Base-by-base conservation (phyloP, 2,113 vertebrate species). In the Oenanthe oenanthe region DNA sequence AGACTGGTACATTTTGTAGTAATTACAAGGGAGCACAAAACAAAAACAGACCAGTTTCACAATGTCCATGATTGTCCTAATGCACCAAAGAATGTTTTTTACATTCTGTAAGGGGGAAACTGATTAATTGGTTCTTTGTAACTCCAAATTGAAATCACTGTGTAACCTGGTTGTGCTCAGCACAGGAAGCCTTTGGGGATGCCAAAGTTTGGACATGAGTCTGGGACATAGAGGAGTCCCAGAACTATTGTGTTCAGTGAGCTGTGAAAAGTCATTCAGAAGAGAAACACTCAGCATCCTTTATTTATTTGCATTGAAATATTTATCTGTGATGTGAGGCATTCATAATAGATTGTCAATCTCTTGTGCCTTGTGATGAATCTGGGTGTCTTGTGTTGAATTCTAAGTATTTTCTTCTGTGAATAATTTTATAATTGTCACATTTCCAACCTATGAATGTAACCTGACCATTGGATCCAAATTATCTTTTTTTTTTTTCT, bases 251-350 rank as follows among this genome's bases (percentile, higher is more conserved):
- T 98, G 99, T 98, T 98, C 98, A 98, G 97, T 98, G 98, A 98
- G 94, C 98, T 98, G 98, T 97, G 96, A 98, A 99, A 98, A 99
- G 98, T 97, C 98, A 98, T 99, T 99, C 98, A 96, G 98, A 98
- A 98, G 98, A 98, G 98, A 99, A 99, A 98, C 98, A 98, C 96
- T 84, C 89, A 93, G 97, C 99, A 99, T 99, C 98, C 99, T 99
- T 99, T 99, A 99, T 99, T 99, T 99, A 99, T 99, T 98, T 98
- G 98, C 98, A 98, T 98, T 99, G 98, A 99, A 99, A 99, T 99
- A 99, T 99, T 99, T 98, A 99, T 99, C 93, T 98, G 98, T 98
- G 98, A 99, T 98, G 97, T 97, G 97, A 98, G 97, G 98, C 98
- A 98, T 99, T 98, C 98, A 99, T 99, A 99, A 99, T 99, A 98